Percentiles rank a stretch among this genome's conserved stretches.
phyloP scores from a whole-genome alignment of 1,140 invertebrate species.

The Aradophagus sp. region DNA sequence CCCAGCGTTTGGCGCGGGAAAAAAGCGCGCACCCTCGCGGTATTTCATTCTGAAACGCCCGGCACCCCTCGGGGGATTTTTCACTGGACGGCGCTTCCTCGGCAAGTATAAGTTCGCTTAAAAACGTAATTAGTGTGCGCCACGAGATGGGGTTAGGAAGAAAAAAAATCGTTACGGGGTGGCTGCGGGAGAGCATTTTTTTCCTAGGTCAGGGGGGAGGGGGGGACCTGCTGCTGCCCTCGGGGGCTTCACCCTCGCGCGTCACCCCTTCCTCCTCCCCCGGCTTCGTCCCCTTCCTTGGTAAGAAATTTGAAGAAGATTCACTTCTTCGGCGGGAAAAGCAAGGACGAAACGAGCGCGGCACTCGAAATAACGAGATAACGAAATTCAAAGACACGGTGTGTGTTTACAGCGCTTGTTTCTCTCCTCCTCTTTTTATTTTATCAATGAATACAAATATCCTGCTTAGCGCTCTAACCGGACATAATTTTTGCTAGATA shows the following conservation, averaged over 20 bases:
- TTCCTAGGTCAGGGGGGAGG: slow-evolving; percentile 58
- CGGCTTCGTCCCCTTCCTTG: slow-evolving; percentile 31
- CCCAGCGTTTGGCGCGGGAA: slow-evolving; percentile 32
- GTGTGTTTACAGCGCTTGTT: no score
- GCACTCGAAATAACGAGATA: no score
- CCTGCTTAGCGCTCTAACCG: no score
- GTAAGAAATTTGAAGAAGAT: slow-evolving; percentile 40
- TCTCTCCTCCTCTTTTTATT: no score
- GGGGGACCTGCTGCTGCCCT: slow-evolving; percentile 52
- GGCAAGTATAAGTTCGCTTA: slow-evolving; percentile 70
- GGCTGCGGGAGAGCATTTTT: slow-evolving; percentile 66
- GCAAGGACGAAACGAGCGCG: slow-evolving; percentile 48
- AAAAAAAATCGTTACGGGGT: slow-evolving; percentile 71
- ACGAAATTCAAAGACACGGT: no score
- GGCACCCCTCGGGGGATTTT: slow-evolving; percentile 45
- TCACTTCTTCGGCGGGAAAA: slow-evolving; percentile 31
- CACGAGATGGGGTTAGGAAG: slow-evolving; percentile 66
- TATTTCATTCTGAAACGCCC: slow-evolving; percentile 60
- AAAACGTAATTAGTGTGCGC: slow-evolving; percentile 74
- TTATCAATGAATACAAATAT: no score
- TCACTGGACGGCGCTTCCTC: slow-evolving; percentile 43
- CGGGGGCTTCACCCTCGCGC: slow-evolving; percentile 61
- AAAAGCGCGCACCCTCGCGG: slow-evolving; percentile 48
- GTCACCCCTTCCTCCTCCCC: slow-evolving; percentile 53
- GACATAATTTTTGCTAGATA: no score